Percentiles rank a stretch among this genome's conserved stretches.
Evolutionary conservation across 2,113 vertebrate genomes (phyloP).

Genomic region (Benitochromis conjunctus): DNA sequence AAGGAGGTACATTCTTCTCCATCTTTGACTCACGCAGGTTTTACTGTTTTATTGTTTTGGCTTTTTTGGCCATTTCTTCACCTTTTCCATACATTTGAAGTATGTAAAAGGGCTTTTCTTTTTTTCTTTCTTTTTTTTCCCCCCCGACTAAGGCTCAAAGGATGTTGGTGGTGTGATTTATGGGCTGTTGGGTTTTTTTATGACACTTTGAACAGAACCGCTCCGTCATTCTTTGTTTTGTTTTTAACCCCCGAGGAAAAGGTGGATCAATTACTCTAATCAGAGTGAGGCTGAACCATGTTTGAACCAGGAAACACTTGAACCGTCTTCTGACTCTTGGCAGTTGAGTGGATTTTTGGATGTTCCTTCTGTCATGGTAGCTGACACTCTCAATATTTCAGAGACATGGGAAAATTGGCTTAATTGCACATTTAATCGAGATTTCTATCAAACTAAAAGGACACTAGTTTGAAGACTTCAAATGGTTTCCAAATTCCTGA

Average conservation of each 20-base stretch:
- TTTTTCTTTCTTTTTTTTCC: neutral
- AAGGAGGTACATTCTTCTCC: constrained; percentile 1
- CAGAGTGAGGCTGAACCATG: neutral
- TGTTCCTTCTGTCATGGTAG: neutral
- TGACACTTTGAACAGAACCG: neutral
- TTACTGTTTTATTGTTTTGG: neutral
- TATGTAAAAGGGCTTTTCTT: neutral
- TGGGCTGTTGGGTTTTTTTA: neutral
- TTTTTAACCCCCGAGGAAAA: neutral
- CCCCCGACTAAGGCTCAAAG: neutral
- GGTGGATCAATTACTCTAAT: constrained; percentile 1
- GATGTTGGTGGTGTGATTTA: neutral
- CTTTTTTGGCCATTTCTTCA: neutral
- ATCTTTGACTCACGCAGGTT: constrained; percentile 11
- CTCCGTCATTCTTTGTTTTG: constrained; percentile 3
- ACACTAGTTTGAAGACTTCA: neutral
- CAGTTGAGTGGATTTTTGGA: neutral
- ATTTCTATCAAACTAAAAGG: neutral
- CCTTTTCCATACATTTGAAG: neutral
- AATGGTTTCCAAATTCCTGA: neutral
- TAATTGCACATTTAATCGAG: neutral
- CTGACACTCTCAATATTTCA: neutral
- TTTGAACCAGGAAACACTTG: neutral
- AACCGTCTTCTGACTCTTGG: neutral
- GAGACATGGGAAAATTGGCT: neutral